These are phyloP conservation scores for Coenonympha glycerion DNA, from an alignment of 2,888 invertebrate genomes.

Conservation along the genomic window DNA sequence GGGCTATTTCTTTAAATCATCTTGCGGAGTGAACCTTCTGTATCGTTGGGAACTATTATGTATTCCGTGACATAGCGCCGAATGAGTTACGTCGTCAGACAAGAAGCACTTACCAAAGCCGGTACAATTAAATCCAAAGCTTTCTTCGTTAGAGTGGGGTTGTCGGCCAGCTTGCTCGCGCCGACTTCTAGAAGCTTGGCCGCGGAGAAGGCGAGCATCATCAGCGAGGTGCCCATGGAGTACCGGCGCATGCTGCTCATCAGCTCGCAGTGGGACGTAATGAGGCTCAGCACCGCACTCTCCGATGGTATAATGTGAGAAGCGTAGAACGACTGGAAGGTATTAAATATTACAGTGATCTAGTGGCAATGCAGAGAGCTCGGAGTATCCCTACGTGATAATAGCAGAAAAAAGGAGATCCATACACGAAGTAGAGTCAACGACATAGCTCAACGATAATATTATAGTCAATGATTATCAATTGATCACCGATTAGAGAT, in stretches of 20 bases:
- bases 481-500: no score
- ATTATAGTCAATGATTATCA: no score
- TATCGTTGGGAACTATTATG: no score
- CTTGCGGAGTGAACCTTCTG: no score
- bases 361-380: no score
- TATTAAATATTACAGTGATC: neutral
- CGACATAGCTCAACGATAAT: no score
- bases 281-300: conserved; percentile 85
- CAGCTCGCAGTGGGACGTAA: conserved; percentile 68
- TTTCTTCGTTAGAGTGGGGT: conserved; percentile 77
- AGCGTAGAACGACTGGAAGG: conserved; percentile 79
- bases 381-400: no score
- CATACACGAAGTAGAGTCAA: no score
- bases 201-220: conserved; percentile 65
- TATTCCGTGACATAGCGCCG: no score
- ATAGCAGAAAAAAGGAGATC: no score
- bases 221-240: conserved; percentile 59
- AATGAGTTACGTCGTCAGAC: no score
- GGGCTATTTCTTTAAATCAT: no score
- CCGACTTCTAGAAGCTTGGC: conserved; percentile 63
- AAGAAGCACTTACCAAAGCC: conserved; percentile 73
- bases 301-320: conserved; percentile 89
- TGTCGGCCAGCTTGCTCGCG: conserved; percentile 69
- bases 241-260: conserved; percentile 60
- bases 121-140: conserved; percentile 83